Base-by-base conservation (phyloP, 2,113 vertebrate species). In the Macaca fascicularis region DNA sequence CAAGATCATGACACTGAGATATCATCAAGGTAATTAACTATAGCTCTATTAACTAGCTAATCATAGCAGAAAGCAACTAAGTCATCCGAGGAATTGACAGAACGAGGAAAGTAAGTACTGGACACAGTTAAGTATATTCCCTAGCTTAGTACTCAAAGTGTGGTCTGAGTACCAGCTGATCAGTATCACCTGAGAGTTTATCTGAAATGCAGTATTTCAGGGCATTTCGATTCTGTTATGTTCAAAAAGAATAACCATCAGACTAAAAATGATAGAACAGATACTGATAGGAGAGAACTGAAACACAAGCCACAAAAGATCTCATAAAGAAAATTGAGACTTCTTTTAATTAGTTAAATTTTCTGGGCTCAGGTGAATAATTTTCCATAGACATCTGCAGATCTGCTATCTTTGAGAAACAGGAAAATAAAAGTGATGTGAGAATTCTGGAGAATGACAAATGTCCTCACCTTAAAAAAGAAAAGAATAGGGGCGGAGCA, bases 381-480 rank as follows among this genome's bases (percentile, higher is more conserved):
- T 50, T 87, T 89, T 87, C 38, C 69, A 87, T 38, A 79, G 43
- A 50, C 23, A 72, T 78, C 52, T 64, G 27, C 30, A 38, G 43
- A 92, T 93, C 45, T 48, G 48, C 32, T 76, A 3, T 17, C 19
- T n/a, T 86, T 40, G 84, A 92, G 48, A 90, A 95, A 72, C 25
- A 55, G 22, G 40, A 92, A 14, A 75, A 78, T 81, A 32, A 94
- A 17, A 78, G 14, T 43, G 20, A 96, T 48, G 2, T 81, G 43
- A 90, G 40, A 92, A 94, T 87, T 78, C 20, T 32, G 25, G 50
- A 90, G 43, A 93, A 38, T n/a, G 23, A 27, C 40, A 95, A 93
- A 85, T 78, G 43, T 5, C n/a, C 57, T 91, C 38, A 67, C 43
- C 92, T 89, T 14, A 70, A 72, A 69, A 91, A 67, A 85, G 14